Base-by-base conservation (phyloP, 2,113 vertebrate genomes). In the Xiphias gladius region DNA sequence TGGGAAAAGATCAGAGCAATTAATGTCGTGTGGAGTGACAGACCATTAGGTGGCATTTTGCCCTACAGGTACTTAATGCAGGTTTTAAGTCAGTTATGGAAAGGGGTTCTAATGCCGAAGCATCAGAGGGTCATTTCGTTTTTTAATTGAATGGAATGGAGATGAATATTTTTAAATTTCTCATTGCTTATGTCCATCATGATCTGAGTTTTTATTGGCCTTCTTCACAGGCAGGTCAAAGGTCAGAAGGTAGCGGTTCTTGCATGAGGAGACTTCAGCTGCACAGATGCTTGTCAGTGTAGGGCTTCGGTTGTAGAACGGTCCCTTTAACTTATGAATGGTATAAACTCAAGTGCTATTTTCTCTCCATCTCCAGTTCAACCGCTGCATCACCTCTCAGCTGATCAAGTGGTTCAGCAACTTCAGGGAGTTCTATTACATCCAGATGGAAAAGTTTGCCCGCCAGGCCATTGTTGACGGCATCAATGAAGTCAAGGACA, bases 321-420 rank as follows among this genome's bases (percentile, higher is more conserved):
- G n/a, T 22, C 24, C 24, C 9, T 72, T 66, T 26, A 59, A 52
- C 32, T 62, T 20, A 62, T 54, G 16, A 16, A 17, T n/a, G 7
- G 2, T 8, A 32, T 63, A 17, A 79, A 41, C 13, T 57, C 17
- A 58, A 7, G 11, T 8, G 10, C 8, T 43, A 2, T 12, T 79
- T 30, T 86, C n/a, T 84, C 67, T 86, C n/a, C 24, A 1, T 79
- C 73, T 81, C 72, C 90, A 99, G 98, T 99, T 99, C 92, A 98
- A 97, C 84, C 97, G 98, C 89, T 98, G 98, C 93, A 96, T 97
- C 92, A 99, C 97, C 58, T 99, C 98, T 37, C 98, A 99, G 95
- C 96, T 99, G 84, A 98, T 99, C 95, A 99, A 99, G 90, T 99
- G 98, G 98, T 99, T 99, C 95, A 99, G 98, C 91, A 99, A 99